Conservation (phyloP, 2,797 vertebrate species). For the Champsocephalus gunnari region DNA sequence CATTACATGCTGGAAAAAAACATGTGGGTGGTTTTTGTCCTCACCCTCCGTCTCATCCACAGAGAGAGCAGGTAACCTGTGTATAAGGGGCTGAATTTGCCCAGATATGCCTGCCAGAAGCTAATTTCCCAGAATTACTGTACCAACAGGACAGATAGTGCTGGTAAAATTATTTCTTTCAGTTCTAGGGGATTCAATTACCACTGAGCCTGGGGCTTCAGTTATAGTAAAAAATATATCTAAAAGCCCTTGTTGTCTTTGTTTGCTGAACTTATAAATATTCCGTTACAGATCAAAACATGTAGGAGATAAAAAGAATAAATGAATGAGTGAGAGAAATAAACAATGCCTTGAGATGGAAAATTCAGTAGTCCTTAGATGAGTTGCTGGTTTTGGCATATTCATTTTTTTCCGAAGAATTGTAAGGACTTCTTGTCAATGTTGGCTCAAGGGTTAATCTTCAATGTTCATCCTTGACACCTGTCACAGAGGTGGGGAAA, state of each 20-base stretch:
- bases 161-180: background rate
- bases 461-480: background rate
- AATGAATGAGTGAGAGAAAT: background rate
- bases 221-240: background rate
- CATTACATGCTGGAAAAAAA: too few species aligned
- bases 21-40: too few species aligned
- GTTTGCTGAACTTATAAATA: background rate
- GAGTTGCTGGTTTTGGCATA: too few species aligned
- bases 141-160: background rate
- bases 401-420: background rate
- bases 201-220: background rate
- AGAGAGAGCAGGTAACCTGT: too few species aligned
- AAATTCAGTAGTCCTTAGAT: background rate
- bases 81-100: too few species aligned
- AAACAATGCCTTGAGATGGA: background rate
- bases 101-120: too few species aligned
- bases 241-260: background rate
- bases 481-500: background rate
- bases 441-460: too few species aligned
- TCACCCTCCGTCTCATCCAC: too few species aligned
- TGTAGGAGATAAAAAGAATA: background rate
- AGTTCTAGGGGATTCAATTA: background rate
- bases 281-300: background rate
- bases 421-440: background rate
- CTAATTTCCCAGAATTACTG: too few species aligned